Conservation (phyloP, 2,888 invertebrate species). For the Microctonus aethiopoides region DNA sequence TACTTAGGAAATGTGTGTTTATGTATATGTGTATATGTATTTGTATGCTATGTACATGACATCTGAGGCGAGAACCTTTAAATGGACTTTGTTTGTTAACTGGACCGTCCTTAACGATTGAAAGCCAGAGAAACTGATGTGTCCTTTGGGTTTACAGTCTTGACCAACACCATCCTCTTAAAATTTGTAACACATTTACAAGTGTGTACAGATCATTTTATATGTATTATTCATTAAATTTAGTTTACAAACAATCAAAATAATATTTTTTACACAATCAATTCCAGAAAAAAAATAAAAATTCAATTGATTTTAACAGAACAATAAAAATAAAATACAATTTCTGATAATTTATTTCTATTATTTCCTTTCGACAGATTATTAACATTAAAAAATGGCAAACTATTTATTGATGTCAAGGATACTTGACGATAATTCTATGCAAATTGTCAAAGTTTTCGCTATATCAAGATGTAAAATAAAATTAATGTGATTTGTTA, state of each 20-base stretch:
- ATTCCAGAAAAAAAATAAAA: too few relatives aligned
- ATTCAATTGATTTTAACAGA: too few relatives aligned
- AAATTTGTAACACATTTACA: too few relatives aligned
- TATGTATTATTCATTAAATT: too few relatives aligned
- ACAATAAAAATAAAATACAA: too few relatives aligned
- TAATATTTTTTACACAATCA: too few relatives aligned
- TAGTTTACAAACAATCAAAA: too few relatives aligned
- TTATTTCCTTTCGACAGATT: neutral
- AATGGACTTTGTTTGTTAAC: slow-evolving; percentile 58
- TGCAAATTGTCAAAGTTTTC: neutral
- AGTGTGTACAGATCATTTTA: too few relatives aligned
- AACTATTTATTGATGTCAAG: neutral
- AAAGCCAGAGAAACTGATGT: neutral
- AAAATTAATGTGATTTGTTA: slow-evolving; percentile 58
- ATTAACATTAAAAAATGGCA: neutral
- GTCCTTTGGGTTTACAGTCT: slow-evolving; percentile 15
- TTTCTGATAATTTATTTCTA: neutral
- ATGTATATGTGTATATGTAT: neutral
- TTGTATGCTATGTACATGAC: slow-evolving; percentile 33
- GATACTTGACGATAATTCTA: neutral
- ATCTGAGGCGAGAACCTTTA: slow-evolving; percentile 37
- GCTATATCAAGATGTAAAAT: neutral
- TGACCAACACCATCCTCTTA: slow-evolving; percentile 35
- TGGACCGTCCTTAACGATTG: slow-evolving; percentile 42
- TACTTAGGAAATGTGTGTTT: slow-evolving; percentile 40